phyloP scores from a whole-genome alignment of 2,888 invertebrate genomes.

The Andrena praecox region DNA sequence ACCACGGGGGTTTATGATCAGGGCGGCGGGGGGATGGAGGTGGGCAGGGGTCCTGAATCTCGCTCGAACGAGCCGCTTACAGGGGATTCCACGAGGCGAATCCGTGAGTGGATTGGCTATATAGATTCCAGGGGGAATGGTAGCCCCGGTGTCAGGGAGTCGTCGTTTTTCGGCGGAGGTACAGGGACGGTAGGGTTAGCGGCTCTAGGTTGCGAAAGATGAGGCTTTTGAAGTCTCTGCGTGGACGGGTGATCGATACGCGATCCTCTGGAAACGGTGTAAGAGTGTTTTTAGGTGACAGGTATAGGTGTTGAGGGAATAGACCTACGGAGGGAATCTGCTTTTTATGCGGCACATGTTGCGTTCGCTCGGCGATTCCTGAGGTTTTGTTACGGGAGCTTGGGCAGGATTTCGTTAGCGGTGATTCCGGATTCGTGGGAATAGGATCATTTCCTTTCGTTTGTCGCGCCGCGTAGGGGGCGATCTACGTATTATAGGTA shows the following conservation, averaged over 20 bases:
- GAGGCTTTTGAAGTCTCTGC: constrained; percentile 3
- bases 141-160: not conserved
- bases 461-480: too few species aligned
- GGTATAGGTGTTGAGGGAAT: not conserved
- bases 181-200: not conserved
- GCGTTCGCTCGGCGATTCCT: not conserved
- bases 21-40: too few species aligned
- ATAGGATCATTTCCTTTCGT: too few species aligned
- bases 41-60: not conserved
- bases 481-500: too few species aligned
- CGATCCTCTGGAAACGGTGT: constrained; percentile 13
- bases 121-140: not conserved
- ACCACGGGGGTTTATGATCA: constrained; percentile 11
- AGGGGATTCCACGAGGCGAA: not conserved
- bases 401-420: not conserved
- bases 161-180: constrained; percentile 9
- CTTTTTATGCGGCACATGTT: not conserved
- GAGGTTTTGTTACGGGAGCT: not conserved
- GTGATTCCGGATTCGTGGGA: not conserved
- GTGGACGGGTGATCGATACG: not conserved
- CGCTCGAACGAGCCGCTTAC: constrained; percentile 2
- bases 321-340: not conserved
- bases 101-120: constrained; percentile 15
- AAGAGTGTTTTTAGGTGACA: constrained; percentile 12
- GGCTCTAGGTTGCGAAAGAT: constrained; percentile 8